Percentiles rank a stretch among this genome's conserved stretches.
These are phyloP conservation scores for Trissolcus japonicus DNA, from an alignment of 2,888 invertebrate species.

Conservation along the genomic window DNA sequence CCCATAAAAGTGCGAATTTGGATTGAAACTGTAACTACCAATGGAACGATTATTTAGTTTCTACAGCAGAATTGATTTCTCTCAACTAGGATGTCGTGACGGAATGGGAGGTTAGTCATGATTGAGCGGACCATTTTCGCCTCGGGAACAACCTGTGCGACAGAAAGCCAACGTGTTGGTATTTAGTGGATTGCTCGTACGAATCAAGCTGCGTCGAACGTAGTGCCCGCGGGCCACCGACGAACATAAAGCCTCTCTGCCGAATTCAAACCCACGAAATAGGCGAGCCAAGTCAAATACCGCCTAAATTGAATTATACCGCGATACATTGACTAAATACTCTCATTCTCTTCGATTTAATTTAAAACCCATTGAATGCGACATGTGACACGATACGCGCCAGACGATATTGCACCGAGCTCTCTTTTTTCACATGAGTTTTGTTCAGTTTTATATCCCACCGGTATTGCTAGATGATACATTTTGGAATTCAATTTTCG, in stretches of 20 bases:
- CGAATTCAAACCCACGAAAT: constrained; percentile 49
- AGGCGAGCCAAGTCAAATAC: constrained; percentile 56
- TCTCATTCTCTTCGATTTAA: constrained; percentile 49
- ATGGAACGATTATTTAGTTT: constrained; percentile 15
- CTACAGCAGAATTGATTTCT: constrained; percentile 16
- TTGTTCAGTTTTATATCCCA: constrained; percentile 4
- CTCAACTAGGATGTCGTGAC: constrained; percentile 15
- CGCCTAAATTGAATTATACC: constrained; percentile 55
- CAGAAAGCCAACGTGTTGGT: constrained; percentile 28
- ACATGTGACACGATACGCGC: constrained; percentile 29
- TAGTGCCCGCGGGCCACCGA: constrained; percentile 46
- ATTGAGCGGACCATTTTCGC: constrained; percentile 37
- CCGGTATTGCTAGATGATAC: background rate
- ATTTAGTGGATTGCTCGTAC: constrained; percentile 37
- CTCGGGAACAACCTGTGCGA: constrained; percentile 20
- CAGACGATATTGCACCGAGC: constrained; percentile 26
- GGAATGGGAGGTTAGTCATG: constrained; percentile 30
- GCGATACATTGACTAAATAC: constrained; percentile 50
- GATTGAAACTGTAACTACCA: background rate
- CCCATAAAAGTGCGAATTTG: background rate
- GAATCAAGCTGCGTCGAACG: constrained; percentile 29
- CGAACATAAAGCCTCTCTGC: constrained; percentile 49
- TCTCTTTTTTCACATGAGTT: constrained; percentile 25
- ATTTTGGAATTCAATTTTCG: too few species aligned
- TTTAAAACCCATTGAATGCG: constrained; percentile 44